phyloP scores from a whole-genome alignment of 1,140 invertebrate genomes.

The Lordiphosa collinella region DNA sequence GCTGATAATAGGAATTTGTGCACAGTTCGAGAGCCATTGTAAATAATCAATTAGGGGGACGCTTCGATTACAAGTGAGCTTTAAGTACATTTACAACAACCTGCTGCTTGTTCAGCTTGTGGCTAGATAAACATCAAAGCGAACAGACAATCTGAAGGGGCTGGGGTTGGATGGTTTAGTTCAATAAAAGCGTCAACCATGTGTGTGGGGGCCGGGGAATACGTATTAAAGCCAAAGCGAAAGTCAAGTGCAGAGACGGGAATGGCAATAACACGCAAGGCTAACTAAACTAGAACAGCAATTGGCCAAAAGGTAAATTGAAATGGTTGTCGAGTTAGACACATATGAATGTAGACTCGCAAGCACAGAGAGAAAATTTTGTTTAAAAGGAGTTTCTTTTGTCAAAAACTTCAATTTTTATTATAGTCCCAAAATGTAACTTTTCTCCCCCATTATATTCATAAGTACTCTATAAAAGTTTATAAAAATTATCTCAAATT shows the following conservation, averaged over 20 bases:
- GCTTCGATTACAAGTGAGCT: too few relatives aligned
- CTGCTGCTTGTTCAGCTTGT: background rate
- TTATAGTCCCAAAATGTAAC: too few relatives aligned
- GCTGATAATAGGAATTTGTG: background rate
- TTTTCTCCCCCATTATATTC: too few relatives aligned
- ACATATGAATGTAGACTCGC: background rate
- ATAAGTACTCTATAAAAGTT: too few relatives aligned
- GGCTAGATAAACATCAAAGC: background rate
- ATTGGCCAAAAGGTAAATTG: constrained; percentile 26
- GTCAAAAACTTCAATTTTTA: too few relatives aligned
- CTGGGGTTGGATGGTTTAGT: too few relatives aligned
- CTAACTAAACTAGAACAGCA: constrained; percentile 26
- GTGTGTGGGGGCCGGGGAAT: too few relatives aligned
- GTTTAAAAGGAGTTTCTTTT: too few relatives aligned
- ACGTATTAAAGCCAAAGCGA: constrained; percentile 9
- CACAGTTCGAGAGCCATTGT: background rate
- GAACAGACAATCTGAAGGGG: background rate
- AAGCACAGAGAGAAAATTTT: background rate
- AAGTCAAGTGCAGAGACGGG: constrained; percentile 48
- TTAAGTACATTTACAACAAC: too few relatives aligned
- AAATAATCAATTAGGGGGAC: background rate
- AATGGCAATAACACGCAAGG: constrained; percentile 43
- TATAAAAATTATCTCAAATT: too few relatives aligned
- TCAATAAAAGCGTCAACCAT: too few relatives aligned
- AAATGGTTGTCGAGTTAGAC: constrained; percentile 9